Percentiles rank a stretch among this genome's conserved stretches.
These are phyloP conservation scores for Malthinus flaveolus DNA, from an alignment of 2,888 invertebrate species.

Conservation along the genomic window DNA sequence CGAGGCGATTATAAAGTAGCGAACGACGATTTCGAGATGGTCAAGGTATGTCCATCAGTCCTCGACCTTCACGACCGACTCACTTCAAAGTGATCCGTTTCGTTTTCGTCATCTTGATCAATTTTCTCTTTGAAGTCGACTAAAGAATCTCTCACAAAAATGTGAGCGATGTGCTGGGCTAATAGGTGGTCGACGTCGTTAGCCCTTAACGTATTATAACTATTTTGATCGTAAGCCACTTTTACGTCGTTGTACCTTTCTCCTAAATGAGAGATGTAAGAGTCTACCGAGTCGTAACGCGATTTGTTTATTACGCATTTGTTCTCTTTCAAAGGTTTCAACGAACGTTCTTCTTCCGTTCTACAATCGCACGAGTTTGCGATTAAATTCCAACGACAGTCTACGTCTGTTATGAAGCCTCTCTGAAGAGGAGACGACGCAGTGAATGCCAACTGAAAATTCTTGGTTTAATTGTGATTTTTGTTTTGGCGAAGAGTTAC, in stretches of 20 bases:
- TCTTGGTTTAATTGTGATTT: not conserved
- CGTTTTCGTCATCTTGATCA: conserved; percentile 88
- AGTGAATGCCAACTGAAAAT: conserved; percentile 82
- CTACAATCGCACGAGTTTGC: conserved; percentile 95
- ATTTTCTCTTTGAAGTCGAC: conserved; percentile 94
- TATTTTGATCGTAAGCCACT: conserved; percentile 79
- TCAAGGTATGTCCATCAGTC: too few species aligned
- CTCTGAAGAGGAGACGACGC: conserved; percentile 96
- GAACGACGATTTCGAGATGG: not conserved
- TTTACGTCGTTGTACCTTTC: conserved; percentile 94
- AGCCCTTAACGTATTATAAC: conserved; percentile 80
- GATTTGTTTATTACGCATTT: conserved; percentile 90
- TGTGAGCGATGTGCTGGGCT: conserved; percentile 94
- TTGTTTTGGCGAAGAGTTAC: conserved; percentile 53
- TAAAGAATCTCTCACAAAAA: conserved; percentile 96
- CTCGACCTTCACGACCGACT: too few species aligned
- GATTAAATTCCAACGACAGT: conserved; percentile 98
- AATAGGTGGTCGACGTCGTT: conserved; percentile 92
- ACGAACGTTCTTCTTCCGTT: conserved; percentile 87
- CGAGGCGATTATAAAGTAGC: too few species aligned
- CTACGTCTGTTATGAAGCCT: conserved; percentile 92
- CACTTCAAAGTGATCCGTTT: conserved; percentile 98
- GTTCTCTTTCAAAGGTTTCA: conserved; percentile 70
- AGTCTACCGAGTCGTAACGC: conserved; percentile 96
- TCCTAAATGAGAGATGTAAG: conserved; percentile 88